phyloP scores from a whole-genome alignment of 2,888 invertebrate species.

The Tigriopus californicus region DNA sequence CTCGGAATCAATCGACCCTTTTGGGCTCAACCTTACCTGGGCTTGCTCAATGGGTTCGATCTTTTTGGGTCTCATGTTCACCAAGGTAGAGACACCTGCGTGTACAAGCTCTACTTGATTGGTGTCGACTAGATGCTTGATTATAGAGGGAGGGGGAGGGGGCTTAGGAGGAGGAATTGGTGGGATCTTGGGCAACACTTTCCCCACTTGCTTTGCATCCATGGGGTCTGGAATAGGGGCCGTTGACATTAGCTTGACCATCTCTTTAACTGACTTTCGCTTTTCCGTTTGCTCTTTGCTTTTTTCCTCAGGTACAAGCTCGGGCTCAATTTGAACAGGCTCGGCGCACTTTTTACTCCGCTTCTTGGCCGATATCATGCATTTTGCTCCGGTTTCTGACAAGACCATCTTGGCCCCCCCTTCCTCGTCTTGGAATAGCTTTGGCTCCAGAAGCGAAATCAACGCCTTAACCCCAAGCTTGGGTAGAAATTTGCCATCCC shows the following conservation, averaged over 20 bases:
- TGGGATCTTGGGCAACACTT: too few species aligned
- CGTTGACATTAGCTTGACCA: neutral
- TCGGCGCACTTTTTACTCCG: neutral
- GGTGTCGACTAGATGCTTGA: neutral
- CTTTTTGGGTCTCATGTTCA: conserved; percentile 4
- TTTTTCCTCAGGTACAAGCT: neutral
- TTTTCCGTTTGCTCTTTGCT: neutral
- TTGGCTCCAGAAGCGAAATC: neutral
- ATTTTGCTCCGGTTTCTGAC: neutral
- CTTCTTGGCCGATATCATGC: neutral
- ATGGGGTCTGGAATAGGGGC: neutral
- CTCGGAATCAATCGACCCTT: conserved; percentile 5
- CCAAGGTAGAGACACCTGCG: conserved; percentile 2
- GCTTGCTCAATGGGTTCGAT: too few species aligned
- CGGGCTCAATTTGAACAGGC: neutral
- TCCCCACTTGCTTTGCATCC: neutral
- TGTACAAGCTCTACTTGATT: neutral
- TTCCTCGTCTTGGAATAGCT: neutral
- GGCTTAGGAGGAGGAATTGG: neutral
- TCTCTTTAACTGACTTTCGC: neutral
- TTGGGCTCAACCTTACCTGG: neutral
- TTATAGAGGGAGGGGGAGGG: neutral
- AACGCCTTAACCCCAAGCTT: conserved; percentile 2
- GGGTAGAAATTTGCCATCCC: conserved; percentile 3
- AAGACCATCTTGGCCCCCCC: conserved; percentile 1